Conservation (phyloP, 2,113 vertebrate species). For the Crocuta crocuta region DNA sequence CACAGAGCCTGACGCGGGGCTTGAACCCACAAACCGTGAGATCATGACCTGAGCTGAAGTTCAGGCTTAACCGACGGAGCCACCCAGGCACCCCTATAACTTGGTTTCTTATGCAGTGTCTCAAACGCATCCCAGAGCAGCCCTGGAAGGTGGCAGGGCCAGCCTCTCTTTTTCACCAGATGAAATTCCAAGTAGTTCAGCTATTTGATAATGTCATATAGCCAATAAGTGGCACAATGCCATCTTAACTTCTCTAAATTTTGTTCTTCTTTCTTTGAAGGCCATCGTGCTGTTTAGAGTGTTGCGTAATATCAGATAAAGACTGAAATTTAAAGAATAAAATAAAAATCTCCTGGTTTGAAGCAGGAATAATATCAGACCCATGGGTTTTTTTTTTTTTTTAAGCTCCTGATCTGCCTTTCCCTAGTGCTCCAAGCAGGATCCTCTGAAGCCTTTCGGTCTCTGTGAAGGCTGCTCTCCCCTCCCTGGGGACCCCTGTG, state of each 20-base stretch:
- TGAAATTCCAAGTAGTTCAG: not conserved
- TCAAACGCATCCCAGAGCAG: not conserved
- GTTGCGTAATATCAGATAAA: not conserved
- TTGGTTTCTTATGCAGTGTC: not conserved
- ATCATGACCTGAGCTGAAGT: too few species aligned
- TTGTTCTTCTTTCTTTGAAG: not conserved
- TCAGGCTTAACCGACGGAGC: too few species aligned
- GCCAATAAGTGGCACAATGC: not conserved
- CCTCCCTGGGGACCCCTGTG: not conserved
- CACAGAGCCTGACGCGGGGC: too few species aligned
- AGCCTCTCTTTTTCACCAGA: not conserved
- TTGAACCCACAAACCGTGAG: too few species aligned
- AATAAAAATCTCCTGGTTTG: not conserved
- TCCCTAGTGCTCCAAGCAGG: not conserved
- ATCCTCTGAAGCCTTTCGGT: not conserved
- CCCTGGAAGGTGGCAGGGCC: not conserved
- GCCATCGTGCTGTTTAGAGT: not conserved
- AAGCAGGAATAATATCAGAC: not conserved
- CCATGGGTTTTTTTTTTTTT: not conserved
- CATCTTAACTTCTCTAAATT: not conserved
- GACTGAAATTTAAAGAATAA: not conserved
- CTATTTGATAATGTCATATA: not conserved
- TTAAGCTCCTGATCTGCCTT: not conserved
- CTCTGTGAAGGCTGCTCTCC: not conserved
- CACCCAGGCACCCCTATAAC: too few species aligned